A percentile compares a stretch with the other conserved stretches of the same genome.
phyloP scores from a whole-genome alignment of 2,113 vertebrate species.

The Kryptolebias marmoratus region DNA sequence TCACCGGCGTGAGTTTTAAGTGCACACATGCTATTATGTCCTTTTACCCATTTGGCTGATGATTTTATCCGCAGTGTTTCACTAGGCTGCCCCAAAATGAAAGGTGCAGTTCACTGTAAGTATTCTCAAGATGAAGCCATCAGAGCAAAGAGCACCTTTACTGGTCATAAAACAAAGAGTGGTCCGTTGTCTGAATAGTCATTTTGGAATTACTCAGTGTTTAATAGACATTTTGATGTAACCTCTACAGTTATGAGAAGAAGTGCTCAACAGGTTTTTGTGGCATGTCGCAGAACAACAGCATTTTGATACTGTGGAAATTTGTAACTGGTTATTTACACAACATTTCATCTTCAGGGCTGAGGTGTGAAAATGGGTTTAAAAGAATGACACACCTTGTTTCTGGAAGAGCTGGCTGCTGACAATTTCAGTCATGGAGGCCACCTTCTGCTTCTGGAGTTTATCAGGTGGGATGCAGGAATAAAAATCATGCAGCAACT shows the following conservation, averaged over 20 bases:
- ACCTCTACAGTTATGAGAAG: constrained; percentile 30
- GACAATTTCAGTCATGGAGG: constrained; percentile 96
- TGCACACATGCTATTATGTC: background rate
- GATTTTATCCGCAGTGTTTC: constrained; percentile 46
- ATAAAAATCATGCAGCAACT: constrained; percentile 93
- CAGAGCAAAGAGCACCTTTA: constrained; percentile 24
- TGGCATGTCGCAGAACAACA: constrained; percentile 24
- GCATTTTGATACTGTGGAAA: background rate
- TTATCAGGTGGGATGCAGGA: constrained; percentile 91
- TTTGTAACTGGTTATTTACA: background rate
- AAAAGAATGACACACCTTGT: constrained; percentile 83
- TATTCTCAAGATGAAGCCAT: constrained; percentile 51
- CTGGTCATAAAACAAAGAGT: constrained; percentile 35
- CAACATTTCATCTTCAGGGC: background rate
- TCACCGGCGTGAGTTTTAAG: background rate
- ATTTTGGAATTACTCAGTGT: constrained; percentile 35
- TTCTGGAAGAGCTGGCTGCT: constrained; percentile 91
- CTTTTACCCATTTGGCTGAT: constrained; percentile 13
- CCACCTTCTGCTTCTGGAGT: constrained; percentile 94
- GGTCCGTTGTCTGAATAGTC: constrained; percentile 26
- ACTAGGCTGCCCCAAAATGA: constrained; percentile 27
- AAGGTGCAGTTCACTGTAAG: constrained; percentile 37
- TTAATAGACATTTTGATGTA: constrained; percentile 45
- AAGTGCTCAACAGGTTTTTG: constrained; percentile 29
- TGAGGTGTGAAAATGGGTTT: background rate